Conservation (phyloP, 2,888 invertebrate genomes). For the Calliscelio sp. region DNA sequence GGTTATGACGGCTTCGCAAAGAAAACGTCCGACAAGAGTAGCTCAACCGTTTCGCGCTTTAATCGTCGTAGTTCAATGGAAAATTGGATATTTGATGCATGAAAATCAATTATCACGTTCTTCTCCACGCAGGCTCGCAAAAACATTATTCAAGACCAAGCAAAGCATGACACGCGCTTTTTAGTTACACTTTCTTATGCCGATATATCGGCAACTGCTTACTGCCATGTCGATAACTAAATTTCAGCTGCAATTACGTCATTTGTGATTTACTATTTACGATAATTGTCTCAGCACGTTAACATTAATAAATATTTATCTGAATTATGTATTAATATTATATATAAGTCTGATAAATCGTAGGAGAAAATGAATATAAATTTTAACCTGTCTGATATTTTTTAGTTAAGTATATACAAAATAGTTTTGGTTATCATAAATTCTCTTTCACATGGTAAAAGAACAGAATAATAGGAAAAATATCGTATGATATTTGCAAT, state of each 20-base stretch:
- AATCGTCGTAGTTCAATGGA: slow-evolving; percentile 45
- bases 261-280: background rate
- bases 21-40: slow-evolving; percentile 40
- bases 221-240: slow-evolving; percentile 14
- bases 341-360: no score
- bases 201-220: slow-evolving; percentile 19
- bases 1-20: slow-evolving; percentile 44
- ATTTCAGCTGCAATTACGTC: slow-evolving; percentile 24
- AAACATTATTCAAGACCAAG: slow-evolving; percentile 27
- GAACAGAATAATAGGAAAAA: no score
- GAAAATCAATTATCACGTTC: slow-evolving; percentile 61
- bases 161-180: slow-evolving; percentile 34
- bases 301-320: no score
- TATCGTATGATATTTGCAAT: slow-evolving; percentile 19
- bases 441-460: no score
- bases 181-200: slow-evolving; percentile 43
- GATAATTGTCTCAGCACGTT: no score
- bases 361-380: no score
- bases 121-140: slow-evolving; percentile 28
- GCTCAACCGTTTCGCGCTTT: slow-evolving; percentile 50
- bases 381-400: no score
- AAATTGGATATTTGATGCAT: slow-evolving; percentile 53
- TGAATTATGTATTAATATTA: no score
- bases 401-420: no score
- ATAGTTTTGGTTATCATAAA: no score